phyloP scores from a whole-genome alignment of 2,797 vertebrate species.

The Phrynocephalus guinanensis region DNA sequence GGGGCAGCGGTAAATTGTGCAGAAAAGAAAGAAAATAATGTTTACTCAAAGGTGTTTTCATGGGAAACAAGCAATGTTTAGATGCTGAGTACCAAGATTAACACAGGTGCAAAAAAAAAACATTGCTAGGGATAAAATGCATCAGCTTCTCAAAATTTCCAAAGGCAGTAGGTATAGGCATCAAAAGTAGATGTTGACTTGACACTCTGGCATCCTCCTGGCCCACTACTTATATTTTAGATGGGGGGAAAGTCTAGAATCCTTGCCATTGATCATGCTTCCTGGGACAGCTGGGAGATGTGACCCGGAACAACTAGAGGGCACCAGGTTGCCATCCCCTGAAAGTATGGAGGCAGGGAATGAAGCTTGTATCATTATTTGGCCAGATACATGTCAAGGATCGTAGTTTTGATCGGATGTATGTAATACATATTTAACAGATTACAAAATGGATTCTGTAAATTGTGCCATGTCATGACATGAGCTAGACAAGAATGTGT shows the following conservation, averaged over 20 bases:
- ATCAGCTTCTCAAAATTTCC: rapidly evolving
- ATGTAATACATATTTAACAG: too few species aligned
- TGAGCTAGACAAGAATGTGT: too few species aligned
- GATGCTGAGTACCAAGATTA: not conserved
- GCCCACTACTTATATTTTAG: not conserved
- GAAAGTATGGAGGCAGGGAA: not conserved
- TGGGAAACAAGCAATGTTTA: not conserved
- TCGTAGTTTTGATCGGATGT: too few species aligned
- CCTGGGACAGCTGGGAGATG: not conserved
- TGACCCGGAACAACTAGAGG: not conserved
- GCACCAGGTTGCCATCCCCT: not conserved
- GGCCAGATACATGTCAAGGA: not conserved
- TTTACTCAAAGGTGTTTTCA: not conserved
- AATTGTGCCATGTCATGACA: too few species aligned
- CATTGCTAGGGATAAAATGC: not conserved
- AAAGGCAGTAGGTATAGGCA: not conserved
- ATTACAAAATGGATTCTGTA: too few species aligned
- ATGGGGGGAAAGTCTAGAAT: not conserved
- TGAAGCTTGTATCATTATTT: not conserved
- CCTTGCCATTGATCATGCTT: not conserved
- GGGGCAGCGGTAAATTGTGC: constrained; percentile 35
- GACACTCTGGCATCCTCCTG: not conserved
- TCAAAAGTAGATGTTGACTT: not conserved
- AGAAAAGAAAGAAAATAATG: constrained; percentile 38
- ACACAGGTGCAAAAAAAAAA: not conserved